A percentile compares a stretch with the other conserved stretches of the same genome.
Evolutionary conservation across 2,797 vertebrate species (phyloP).

Genomic region (Tangara arthus): DNA sequence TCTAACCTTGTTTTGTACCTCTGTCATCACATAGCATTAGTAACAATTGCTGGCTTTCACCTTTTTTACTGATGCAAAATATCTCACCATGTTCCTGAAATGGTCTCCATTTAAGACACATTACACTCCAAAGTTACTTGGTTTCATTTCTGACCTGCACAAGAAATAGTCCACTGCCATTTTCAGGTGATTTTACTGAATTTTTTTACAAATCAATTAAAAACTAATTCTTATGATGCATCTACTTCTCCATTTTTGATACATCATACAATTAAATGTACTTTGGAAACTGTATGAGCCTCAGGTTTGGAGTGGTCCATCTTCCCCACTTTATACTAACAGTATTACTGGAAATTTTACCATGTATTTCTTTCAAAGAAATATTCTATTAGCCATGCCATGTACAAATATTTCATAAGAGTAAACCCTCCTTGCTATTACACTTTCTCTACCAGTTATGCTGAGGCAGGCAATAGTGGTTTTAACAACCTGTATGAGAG

Average conservation of each 20-base stretch:
- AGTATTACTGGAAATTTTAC: neutral
- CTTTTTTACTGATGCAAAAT: neutral
- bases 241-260: neutral
- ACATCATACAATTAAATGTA: neutral
- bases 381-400: neutral
- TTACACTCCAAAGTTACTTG: neutral
- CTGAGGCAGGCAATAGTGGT: neutral
- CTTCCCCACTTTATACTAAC: neutral
- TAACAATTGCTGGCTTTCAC: neutral
- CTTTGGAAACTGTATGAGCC: neutral
- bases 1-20: neutral
- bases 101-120: neutral
- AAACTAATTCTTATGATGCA: neutral
- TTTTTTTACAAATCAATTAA: neutral
- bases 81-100: neutral
- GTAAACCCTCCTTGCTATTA: neutral
- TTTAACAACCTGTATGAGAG: neutral
- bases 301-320: neutral
- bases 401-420: neutral
- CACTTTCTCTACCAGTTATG: accelerated
- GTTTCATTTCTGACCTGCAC: neutral
- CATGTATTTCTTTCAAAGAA: neutral
- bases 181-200: neutral
- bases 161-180: neutral
- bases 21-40: neutral